Evolutionary conservation across 2,797 vertebrate genomes (phyloP).

Genomic region (Notamacropus eugenii): DNA sequence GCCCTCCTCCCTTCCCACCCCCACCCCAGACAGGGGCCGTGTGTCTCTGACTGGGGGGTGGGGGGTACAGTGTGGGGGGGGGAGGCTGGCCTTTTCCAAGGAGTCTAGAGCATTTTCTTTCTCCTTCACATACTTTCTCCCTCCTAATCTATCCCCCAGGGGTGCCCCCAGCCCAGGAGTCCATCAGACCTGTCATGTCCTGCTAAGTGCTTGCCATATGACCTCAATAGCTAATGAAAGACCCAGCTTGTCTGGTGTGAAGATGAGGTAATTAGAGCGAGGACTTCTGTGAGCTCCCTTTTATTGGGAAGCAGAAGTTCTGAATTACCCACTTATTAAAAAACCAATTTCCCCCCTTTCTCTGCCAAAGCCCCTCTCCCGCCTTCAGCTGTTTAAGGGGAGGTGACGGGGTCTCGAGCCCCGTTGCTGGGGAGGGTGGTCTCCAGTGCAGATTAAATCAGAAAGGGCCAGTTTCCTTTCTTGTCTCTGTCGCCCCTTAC

Average conservation of each 20-base stretch:
- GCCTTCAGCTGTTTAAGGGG: conserved; percentile 64
- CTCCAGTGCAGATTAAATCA: conserved; percentile 67
- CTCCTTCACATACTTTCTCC: not conserved
- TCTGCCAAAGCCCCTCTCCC: conserved; percentile 69
- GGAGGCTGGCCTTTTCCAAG: not conserved
- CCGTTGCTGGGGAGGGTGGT: not conserved
- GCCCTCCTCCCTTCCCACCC: not conserved
- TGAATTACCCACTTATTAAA: conserved; percentile 85
- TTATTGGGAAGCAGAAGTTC: conserved; percentile 82
- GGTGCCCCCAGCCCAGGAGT: not conserved
- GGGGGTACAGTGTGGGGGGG: not conserved
- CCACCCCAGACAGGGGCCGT: not conserved
- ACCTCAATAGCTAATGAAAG: conserved; percentile 82
- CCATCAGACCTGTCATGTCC: conserved; percentile 56
- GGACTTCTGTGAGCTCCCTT: conserved; percentile 76
- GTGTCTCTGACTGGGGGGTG: not conserved
- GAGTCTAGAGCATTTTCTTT: not conserved
- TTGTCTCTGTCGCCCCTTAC: conserved; percentile 22
- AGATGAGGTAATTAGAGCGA: conserved; percentile 80
- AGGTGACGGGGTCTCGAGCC: not conserved
- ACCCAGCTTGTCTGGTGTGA: conserved; percentile 74
- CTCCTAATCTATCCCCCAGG: conserved; percentile 39
- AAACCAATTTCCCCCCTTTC: conserved; percentile 82
- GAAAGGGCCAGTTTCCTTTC: conserved; percentile 53
- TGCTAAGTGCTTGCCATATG: conserved; percentile 81